These are phyloP conservation scores for Boloria euphrosyne DNA, from an alignment of 2,888 invertebrate genomes.

Conservation along the genomic window DNA sequence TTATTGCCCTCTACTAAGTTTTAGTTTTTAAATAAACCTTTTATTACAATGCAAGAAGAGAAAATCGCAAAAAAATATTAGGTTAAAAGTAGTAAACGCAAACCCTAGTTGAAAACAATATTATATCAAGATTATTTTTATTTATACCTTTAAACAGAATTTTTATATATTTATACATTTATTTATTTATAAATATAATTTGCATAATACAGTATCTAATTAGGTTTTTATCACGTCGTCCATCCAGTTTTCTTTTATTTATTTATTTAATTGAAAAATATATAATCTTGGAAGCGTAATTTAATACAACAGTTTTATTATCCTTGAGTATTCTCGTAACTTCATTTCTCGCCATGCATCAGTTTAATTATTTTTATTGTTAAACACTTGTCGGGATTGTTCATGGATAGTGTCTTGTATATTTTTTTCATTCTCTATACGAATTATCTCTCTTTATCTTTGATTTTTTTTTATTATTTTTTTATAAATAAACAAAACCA, in stretches of 20 bases:
- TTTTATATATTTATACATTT: no score
- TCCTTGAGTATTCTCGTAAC: not conserved
- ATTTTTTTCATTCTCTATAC: not conserved
- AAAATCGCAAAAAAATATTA: no score
- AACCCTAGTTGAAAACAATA: no score
- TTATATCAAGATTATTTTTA: no score
- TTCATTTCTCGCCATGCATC: constrained; percentile 10
- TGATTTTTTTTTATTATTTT: no score
- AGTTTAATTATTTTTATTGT: constrained; percentile 12
- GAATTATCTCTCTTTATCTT: no score
- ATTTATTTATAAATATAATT: no score
- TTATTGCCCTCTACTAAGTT: not conserved
- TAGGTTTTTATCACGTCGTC: not conserved
- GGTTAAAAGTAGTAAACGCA: no score
- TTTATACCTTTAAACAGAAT: no score
- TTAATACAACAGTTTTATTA: constrained; percentile 15
- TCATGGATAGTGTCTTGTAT: not conserved
- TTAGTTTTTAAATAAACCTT: not conserved
- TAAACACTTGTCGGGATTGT: not conserved
- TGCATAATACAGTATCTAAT: not conserved
- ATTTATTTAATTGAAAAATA: constrained; percentile 9
- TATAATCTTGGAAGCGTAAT: constrained; percentile 15
- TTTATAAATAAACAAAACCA: no score
- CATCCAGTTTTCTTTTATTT: not conserved
- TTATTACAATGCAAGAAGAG: no score